Percentiles rank a stretch among this genome's conserved stretches.
These are phyloP conservation scores for Tarsius wallacei DNA, from an alignment of 2,797 vertebrate species.

Conservation along the genomic window DNA sequence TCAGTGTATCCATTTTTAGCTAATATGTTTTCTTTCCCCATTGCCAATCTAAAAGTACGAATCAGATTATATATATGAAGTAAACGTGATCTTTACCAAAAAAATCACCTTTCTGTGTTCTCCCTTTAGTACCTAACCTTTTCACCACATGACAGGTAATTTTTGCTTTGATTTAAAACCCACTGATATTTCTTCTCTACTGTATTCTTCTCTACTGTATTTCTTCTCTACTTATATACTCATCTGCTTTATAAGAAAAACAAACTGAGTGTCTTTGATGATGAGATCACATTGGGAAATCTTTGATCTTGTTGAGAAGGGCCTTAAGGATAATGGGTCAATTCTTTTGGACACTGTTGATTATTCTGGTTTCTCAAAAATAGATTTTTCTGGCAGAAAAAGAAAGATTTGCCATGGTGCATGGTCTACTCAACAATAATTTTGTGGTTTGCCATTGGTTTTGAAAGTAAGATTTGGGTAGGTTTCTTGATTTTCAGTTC, in stretches of 20 bases:
- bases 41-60: constrained; percentile 14
- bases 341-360: constrained; percentile 65
- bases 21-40: not conserved
- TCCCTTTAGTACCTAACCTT: not conserved
- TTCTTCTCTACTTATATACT: not conserved
- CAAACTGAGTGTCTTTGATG: not conserved
- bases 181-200: not conserved
- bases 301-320: constrained; percentile 64
- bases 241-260: constrained; percentile 45
- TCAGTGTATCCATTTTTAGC: constrained; percentile 42
- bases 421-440: constrained; percentile 49
- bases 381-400: constrained; percentile 67
- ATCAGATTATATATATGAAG: constrained; percentile 67
- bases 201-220: not conserved
- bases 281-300: constrained; percentile 31
- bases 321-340: not conserved
- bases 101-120: constrained; percentile 20
- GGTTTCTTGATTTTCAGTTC: constrained; percentile 51
- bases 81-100: constrained; percentile 57
- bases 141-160: not conserved
- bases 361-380: constrained; percentile 60
- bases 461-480: not conserved
- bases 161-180: constrained; percentile 60
- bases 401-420: constrained; percentile 54
- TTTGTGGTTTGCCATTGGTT: constrained; percentile 57